Conservation (phyloP, 2,797 vertebrate species). For the Urosaurus nigricauda region DNA sequence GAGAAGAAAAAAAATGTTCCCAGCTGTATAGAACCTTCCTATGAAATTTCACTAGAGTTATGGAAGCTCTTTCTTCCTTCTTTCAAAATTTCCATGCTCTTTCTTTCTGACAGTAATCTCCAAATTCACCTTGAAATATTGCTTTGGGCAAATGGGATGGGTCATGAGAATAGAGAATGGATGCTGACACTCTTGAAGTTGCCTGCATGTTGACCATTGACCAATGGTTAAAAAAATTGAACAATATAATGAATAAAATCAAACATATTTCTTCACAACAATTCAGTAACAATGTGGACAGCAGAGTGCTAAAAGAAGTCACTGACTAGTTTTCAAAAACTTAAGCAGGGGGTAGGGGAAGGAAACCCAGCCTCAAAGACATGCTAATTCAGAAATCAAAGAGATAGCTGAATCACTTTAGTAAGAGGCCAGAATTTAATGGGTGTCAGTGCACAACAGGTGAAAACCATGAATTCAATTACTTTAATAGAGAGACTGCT, state of each 20-base stretch:
- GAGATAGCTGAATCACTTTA: conserved; percentile 20
- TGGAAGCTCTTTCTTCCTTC: not conserved
- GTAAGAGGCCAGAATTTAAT: conserved; percentile 10
- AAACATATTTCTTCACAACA: not conserved
- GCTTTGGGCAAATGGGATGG: not conserved
- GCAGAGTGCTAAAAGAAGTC: not conserved
- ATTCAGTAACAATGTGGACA: not conserved
- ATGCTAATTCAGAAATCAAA: conserved; percentile 38
- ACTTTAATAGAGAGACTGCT: not conserved
- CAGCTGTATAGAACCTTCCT: not conserved
- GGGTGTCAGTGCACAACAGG: not conserved
- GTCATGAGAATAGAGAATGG: not conserved
- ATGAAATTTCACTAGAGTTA: not conserved
- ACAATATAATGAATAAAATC: not conserved
- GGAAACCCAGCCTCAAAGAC: conserved; percentile 4
- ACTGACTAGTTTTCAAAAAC: conserved; percentile 13
- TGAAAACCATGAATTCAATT: conserved; percentile 30
- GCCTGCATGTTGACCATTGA: not conserved
- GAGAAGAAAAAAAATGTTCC: not conserved
- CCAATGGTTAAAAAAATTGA: not conserved
- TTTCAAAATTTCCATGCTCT: not conserved
- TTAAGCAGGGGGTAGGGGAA: not conserved
- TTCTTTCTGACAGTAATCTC: not conserved
- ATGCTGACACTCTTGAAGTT: not conserved
- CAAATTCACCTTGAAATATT: not conserved